phyloP scores from a whole-genome alignment of 35 echinoderm and acorn worm genomes.

The Diadema setosum region DNA sequence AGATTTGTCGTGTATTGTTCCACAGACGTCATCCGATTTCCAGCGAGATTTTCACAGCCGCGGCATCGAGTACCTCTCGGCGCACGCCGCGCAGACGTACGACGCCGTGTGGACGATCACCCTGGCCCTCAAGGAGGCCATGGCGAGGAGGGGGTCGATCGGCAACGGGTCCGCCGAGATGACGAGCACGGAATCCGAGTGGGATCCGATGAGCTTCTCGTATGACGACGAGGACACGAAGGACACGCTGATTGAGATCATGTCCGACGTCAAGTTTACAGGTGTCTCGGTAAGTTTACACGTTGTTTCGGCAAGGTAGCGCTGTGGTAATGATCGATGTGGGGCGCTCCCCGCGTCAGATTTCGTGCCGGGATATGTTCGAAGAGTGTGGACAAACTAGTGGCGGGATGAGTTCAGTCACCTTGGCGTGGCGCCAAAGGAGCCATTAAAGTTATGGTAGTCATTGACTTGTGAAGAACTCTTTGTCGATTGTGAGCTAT shows the following conservation, averaged over 20 bases:
- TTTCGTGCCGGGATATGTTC: too few species aligned
- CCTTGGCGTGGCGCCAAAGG: too few species aligned
- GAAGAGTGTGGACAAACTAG: too few species aligned
- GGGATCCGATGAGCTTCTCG: conserved; percentile 19
- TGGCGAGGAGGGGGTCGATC: conserved; percentile 1
- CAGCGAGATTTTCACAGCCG: conserved; percentile 25
- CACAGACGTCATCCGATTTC: conserved; percentile 73
- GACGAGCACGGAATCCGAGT: background rate
- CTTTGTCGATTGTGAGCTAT: too few species aligned
- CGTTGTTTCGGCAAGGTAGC: too few species aligned
- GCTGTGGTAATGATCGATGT: too few species aligned
- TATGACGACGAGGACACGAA: conserved; percentile 52
- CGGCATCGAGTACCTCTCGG: conserved; percentile 28
- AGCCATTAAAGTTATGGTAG: too few species aligned
- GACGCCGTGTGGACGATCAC: conserved; percentile 96
- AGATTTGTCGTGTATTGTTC: background rate
- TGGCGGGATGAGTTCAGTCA: too few species aligned
- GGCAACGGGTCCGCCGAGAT: background rate
- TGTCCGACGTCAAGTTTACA: conserved; percentile 61
- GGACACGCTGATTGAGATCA: conserved; percentile 45
- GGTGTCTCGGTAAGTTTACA: conserved; percentile 78
- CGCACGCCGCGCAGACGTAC: conserved; percentile 86
- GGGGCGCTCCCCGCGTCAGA: too few species aligned
- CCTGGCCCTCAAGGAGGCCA: conserved; percentile 58
- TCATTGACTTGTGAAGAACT: too few species aligned